Evolutionary conservation across 2,888 invertebrate genomes (phyloP), one percentile per base, ranked within the genome.

Genomic region (Stenoptilia bipunctidactyla): DNA sequence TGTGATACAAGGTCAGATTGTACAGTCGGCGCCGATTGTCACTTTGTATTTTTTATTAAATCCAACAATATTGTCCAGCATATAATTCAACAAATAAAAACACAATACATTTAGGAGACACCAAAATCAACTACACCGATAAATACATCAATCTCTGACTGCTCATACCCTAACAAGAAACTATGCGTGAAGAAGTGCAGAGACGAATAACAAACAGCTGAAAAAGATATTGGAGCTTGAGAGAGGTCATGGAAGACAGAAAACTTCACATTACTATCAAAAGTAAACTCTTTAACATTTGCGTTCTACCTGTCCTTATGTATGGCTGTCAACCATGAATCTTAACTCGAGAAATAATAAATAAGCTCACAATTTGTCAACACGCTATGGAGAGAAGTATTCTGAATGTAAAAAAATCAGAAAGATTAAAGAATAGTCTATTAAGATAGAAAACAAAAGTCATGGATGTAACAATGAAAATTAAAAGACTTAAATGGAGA

Each of bases 401-500:
- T 4, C 9, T 12, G 9, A 12, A 12, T 9, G 12, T 30, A 3
- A 30, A 10, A 10, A 30, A 12, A 10, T n/a, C n/a, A 4, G 30
- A 30, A 4, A 30, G 12, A 30, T 9, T 30, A 10, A 30, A n/a
- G 6, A 30, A 12, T 10, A 30, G n/a, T 30, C 4, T n/a, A 4
- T 3, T 30, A 4, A 30, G 30, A 30, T 8, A 12, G 2, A 4
- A 30, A n/a, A 30, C 30, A n/a, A 30, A 30, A n/a, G n/a, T 30
- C 3, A 4, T 8, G n/a, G 30, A 30, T n/a, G 10, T 30, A 30
- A 30, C 30, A n/a, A 8, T 4, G 6, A 39, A 44, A 34, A 35
- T 41, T 6, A 41, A 14, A 37, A 40, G 34, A 27, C 36, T 27
- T 10, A 42, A 45, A 39, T 38, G 34, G 34, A 13, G 15, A 36